Evolutionary conservation across 2,888 invertebrate genomes (phyloP), one percentile per base, ranked within the genome.

Genomic region (Eupeodes luniger): DNA sequence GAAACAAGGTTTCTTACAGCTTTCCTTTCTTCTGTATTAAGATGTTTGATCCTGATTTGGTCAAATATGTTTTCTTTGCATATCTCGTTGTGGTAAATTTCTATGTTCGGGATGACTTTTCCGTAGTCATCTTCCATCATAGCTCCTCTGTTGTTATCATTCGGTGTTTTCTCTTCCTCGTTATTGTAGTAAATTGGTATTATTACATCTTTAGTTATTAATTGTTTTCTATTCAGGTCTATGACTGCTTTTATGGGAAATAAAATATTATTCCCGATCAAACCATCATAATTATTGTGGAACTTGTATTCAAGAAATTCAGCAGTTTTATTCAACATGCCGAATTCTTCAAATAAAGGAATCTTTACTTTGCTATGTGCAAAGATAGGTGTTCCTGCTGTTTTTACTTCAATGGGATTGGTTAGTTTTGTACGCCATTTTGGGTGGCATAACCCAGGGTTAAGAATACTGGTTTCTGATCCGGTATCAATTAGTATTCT

Each of bases 181-280:
- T n/a, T 51, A n/a, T 51, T 51, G n/a, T n/a, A 51, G n/a, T n/a
- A 51, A 51, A 51, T 51, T 51, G 51, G 51, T n/a, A 51, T 51
- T 51, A 6, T 51, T 6, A n/a, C n/a, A 51, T 51, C n/a, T 6
- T 51, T 4, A 51, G n/a, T 51, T 51, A 51, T n/a, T 44, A 44
- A 44, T 44, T 44, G 40, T 44, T 44, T 44, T 44, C 40, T 44
- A 44, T 51, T n/a, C 5, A 51, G n/a, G n/a, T 51, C 51, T 51
- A 51, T 51, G 51, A 51, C 6, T 51, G 51, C n/a, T 51, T 51
- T 51, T n/a, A 51, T 51, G n/a, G 5, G 6, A n/a, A 51, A n/a
- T n/a, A 51, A 6, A n/a, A 51, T 51, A 49, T 49, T 49, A 49
- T 49, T 49, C 49, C 49, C 49, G 5, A 49, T 49, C 49, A 49